Conservation (phyloP, 2,797 vertebrate genomes). For the Galagoides demidoff region DNA sequence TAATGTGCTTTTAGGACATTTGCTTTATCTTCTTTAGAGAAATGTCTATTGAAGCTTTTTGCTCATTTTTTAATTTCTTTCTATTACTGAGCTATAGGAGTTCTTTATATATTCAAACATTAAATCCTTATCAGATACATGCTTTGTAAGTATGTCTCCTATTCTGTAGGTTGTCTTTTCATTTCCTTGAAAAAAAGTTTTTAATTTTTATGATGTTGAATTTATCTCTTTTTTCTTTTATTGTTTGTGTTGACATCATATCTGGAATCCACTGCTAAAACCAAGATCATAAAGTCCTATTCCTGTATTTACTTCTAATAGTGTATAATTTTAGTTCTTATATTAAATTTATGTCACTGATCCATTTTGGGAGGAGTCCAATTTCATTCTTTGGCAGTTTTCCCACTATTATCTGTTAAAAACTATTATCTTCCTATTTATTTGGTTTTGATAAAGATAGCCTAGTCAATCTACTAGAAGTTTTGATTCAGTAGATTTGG, state of each 20-base stretch:
- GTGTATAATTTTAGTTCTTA: background rate
- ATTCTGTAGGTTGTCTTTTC: background rate
- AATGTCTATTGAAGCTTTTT: background rate
- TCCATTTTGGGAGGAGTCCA: background rate
- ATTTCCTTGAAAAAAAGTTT: background rate
- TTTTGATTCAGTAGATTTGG: background rate
- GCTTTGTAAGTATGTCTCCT: background rate
- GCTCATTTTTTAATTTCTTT: background rate
- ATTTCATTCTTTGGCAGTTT: background rate
- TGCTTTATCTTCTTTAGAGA: background rate
- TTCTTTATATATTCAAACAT: background rate
- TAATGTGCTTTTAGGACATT: background rate
- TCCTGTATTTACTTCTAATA: background rate
- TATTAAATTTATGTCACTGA: background rate
- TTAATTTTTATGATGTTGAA: background rate
- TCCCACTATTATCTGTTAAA: background rate
- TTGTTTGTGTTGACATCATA: background rate
- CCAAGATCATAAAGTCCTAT: background rate
- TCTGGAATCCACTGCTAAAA: background rate
- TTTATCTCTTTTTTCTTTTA: background rate
- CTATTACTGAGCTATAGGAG: background rate
- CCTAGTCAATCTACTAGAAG: background rate
- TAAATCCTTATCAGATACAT: background rate
- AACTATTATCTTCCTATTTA: background rate
- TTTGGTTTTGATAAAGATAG: conserved; percentile 8